Evolutionary conservation across 2,797 vertebrate species (phyloP).

Genomic region (Channallabes apus): DNA sequence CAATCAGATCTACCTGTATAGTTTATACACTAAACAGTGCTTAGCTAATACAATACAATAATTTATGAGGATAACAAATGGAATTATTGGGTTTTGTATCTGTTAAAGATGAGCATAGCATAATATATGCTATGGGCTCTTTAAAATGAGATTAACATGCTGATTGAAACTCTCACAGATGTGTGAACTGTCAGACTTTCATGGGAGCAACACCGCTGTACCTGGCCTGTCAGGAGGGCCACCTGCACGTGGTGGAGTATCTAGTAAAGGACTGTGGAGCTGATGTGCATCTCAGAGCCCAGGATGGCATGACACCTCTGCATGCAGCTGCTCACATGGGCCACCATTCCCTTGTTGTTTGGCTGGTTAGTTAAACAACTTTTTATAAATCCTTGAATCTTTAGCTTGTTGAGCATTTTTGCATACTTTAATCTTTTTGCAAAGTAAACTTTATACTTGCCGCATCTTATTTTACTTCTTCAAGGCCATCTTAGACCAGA

Average conservation of each 20-base stretch:
- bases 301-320: constrained; percentile 83
- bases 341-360: constrained; percentile 76
- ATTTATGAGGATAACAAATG: not conserved
- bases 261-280: constrained; percentile 78
- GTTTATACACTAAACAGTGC: too few species aligned
- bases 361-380: constrained; percentile 77
- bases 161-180: constrained; percentile 59
- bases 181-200: constrained; percentile 74
- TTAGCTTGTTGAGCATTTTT: not conserved
- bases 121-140: not conserved
- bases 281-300: constrained; percentile 74
- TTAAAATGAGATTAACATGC: not conserved
- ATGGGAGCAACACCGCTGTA: constrained; percentile 80
- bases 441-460: not conserved
- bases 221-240: constrained; percentile 85
- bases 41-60: too few species aligned
- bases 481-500: not conserved
- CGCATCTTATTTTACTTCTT: not conserved
- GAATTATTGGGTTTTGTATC: not conserved
- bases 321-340: constrained; percentile 83
- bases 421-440: too few species aligned
- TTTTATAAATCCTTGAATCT: not conserved
- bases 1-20: too few species aligned
- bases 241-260: constrained; percentile 77
- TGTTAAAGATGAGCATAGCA: not conserved